Conservation (phyloP, 2,888 invertebrate genomes). For the Pterostichus madidus region DNA sequence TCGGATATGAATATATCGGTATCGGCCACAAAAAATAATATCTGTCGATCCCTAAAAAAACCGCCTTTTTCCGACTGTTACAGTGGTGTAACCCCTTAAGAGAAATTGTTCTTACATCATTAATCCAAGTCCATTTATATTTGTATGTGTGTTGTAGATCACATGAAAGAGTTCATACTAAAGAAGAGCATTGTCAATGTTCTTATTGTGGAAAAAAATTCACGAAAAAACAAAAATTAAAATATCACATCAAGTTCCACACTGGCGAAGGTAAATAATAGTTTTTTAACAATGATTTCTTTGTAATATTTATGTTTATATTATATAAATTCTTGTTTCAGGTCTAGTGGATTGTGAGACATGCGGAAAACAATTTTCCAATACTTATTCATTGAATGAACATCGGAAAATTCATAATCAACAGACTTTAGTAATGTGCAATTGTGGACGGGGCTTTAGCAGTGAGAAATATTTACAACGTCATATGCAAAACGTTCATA, state of each 20-base stretch:
- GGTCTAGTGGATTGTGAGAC: slow-evolving; percentile 78
- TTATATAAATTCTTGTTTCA: slow-evolving; percentile 71
- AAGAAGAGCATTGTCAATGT: slow-evolving; percentile 78
- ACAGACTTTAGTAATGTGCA: slow-evolving; percentile 77
- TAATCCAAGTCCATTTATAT: no score
- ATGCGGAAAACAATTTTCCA: slow-evolving; percentile 79
- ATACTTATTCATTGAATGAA: slow-evolving; percentile 79
- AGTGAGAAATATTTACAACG: slow-evolving; percentile 80
- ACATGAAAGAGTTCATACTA: slow-evolving; percentile 79
- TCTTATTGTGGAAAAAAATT: slow-evolving; percentile 80
- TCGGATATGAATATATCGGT: no score
- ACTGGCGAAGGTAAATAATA: slow-evolving; percentile 79
- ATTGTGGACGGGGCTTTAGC: slow-evolving; percentile 79
- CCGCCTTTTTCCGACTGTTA: no score
- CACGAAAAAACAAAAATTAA: slow-evolving; percentile 80
- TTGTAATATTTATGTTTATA: neutral
- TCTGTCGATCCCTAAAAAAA: no score
- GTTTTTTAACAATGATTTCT: neutral
- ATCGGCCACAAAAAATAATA: no score
- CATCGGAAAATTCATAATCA: slow-evolving; percentile 78
- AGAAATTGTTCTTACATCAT: no score
- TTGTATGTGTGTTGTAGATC: slow-evolving; percentile 70
- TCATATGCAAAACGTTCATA: slow-evolving; percentile 78
- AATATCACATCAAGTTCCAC: slow-evolving; percentile 80
- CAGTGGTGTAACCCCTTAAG: no score